Conservation (phyloP, 2,113 vertebrate genomes). For the Coracopsis vasa region DNA sequence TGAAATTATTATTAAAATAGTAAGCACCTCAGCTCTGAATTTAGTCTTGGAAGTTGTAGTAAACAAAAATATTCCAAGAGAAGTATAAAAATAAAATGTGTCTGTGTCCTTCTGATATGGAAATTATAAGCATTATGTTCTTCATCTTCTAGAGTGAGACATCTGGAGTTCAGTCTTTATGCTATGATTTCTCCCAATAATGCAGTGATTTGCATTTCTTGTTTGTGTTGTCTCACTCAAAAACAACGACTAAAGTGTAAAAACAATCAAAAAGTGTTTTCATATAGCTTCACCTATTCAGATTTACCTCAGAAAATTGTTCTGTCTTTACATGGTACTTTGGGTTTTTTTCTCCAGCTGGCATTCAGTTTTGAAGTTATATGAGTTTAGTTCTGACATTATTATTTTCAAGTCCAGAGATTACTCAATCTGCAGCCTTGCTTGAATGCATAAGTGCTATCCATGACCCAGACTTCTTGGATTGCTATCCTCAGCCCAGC, state of each 20-base stretch:
- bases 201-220: background rate
- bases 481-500: accelerated
- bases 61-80: background rate
- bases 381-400: background rate
- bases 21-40: background rate
- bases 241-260: background rate
- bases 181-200: background rate
- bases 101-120: background rate
- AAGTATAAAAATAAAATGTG: background rate
- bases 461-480: background rate
- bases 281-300: background rate
- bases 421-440: background rate
- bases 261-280: background rate
- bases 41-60: background rate
- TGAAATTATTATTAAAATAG: background rate
- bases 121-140: background rate
- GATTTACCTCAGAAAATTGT: background rate
- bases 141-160: background rate
- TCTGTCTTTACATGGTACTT: background rate
- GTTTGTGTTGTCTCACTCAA: background rate
- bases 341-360: background rate
- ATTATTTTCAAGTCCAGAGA: background rate
- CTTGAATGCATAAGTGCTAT: background rate
- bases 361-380: background rate
- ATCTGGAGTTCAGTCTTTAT: background rate